Evolutionary conservation across 2,797 vertebrate species (phyloP).

Genomic region (Eleutherodactylus coqui): DNA sequence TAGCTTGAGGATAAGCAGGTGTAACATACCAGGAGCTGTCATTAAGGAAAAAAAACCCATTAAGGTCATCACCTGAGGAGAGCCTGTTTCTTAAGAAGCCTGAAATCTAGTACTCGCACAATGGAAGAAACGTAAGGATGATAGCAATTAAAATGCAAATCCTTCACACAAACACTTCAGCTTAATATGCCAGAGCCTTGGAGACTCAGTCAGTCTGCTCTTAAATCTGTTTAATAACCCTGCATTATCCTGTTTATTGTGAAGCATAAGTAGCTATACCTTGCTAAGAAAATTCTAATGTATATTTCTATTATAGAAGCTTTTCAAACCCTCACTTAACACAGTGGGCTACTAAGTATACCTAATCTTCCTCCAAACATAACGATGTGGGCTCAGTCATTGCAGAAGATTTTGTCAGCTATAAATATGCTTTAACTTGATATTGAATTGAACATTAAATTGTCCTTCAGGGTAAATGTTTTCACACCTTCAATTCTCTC

Average conservation of each 20-base stretch:
- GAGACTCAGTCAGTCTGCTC: slow-evolving; percentile 54
- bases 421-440: slow-evolving; percentile 39
- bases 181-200: slow-evolving; percentile 57
- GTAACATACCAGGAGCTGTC: slow-evolving; percentile 53
- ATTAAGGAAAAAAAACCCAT: slow-evolving; percentile 46
- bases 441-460: neutral
- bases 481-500: neutral
- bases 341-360: slow-evolving; percentile 50
- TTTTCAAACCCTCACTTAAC: slow-evolving; percentile 49
- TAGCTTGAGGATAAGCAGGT: slow-evolving; percentile 57
- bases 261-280: slow-evolving; percentile 54
- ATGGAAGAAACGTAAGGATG: slow-evolving; percentile 49
- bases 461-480: neutral
- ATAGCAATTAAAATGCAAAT: slow-evolving; percentile 64
- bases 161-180: slow-evolving; percentile 55
- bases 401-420: slow-evolving; percentile 8
- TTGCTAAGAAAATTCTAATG: slow-evolving; percentile 55
- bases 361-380: slow-evolving; percentile 47
- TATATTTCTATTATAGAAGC: slow-evolving; percentile 51
- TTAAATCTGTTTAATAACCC: slow-evolving; percentile 63
- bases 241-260: slow-evolving; percentile 62
- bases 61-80: slow-evolving; percentile 61
- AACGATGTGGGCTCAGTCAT: slow-evolving; percentile 19
- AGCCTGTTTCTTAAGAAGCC: slow-evolving; percentile 51
- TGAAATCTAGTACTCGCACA: slow-evolving; percentile 51